A percentile compares a stretch with the other conserved stretches of the same genome.
These are phyloP conservation scores for Belonocnema kinseyi DNA, from an alignment of 1,140 invertebrate genomes.

Conservation along the genomic window DNA sequence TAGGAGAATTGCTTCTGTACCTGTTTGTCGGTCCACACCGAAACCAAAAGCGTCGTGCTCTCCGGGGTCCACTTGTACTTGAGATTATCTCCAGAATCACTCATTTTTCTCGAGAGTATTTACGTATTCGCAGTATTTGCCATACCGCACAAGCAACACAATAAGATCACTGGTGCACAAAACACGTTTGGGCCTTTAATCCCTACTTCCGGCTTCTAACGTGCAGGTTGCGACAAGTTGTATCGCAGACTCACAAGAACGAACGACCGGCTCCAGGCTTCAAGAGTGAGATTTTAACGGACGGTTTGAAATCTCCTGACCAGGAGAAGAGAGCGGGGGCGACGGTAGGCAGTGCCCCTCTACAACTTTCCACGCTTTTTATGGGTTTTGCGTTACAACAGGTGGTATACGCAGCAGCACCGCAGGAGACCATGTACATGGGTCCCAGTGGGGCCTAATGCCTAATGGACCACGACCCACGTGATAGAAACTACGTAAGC, in stretches of 20 bases:
- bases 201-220: constrained; percentile 10
- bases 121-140: constrained; percentile 16
- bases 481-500: neutral
- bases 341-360: constrained; percentile 2
- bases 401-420: constrained; percentile 8
- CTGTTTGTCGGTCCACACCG: constrained; percentile 72
- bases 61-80: constrained; percentile 75
- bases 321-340: neutral
- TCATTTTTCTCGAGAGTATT: constrained; percentile 48
- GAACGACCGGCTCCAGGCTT: constrained; percentile 6
- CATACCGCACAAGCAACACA: neutral
- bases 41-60: constrained; percentile 70
- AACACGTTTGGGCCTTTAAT: neutral
- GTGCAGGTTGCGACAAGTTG: constrained; percentile 2
- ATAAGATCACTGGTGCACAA: neutral
- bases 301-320: constrained; percentile 32
- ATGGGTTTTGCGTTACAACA: constrained; percentile 22
- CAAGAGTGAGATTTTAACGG: neutral
- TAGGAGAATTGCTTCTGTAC: constrained; percentile 72
- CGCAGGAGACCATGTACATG: neutral
- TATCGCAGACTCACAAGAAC: neutral
- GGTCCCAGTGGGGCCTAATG: neutral
- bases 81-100: constrained; percentile 55
- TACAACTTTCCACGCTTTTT: neutral
- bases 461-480: neutral